Percentiles rank a stretch among this genome's conserved stretches.
phyloP scores from a whole-genome alignment of 2,888 invertebrate genomes.

The Agriopis marginaria region DNA sequence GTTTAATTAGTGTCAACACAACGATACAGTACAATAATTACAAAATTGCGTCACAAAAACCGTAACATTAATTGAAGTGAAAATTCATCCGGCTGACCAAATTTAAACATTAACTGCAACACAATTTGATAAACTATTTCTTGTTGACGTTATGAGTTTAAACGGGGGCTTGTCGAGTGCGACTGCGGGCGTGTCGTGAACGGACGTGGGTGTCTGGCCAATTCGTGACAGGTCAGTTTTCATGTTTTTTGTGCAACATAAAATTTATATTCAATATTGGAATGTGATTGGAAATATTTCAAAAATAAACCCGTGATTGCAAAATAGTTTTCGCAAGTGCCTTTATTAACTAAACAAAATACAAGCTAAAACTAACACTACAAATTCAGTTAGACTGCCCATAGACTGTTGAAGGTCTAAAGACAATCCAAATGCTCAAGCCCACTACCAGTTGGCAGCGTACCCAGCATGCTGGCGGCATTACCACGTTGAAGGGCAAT shows the following conservation, averaged over 20 bases:
- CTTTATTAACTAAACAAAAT: too few relatives aligned
- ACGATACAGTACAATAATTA: neutral
- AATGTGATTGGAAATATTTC: neutral
- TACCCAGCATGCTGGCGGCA: too few relatives aligned
- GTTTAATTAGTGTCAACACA: conserved; percentile 28
- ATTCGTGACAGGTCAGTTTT: conserved; percentile 34
- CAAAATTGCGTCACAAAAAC: conserved; percentile 6
- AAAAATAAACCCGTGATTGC: neutral
- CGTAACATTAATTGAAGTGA: conserved; percentile 5
- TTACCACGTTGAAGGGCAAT: too few relatives aligned
- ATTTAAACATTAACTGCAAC: conserved; percentile 43
- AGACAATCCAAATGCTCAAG: too few relatives aligned
- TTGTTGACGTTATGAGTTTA: conserved; percentile 47
- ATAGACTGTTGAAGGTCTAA: too few relatives aligned
- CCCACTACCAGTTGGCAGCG: too few relatives aligned
- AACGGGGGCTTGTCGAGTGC: conserved; percentile 55
- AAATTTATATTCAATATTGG: neutral
- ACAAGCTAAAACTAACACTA: too few relatives aligned
- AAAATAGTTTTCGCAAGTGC: too few relatives aligned
- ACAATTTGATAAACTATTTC: conserved; percentile 46
- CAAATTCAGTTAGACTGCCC: too few relatives aligned
- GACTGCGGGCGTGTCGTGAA: conserved; percentile 51
- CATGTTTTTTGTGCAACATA: conserved; percentile 2
- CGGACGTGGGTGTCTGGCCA: conserved; percentile 47
- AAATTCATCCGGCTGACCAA: conserved; percentile 6